Evolutionary conservation across 2,797 vertebrate genomes (phyloP), one percentile per base, ranked within the genome.

Genomic region (Novumbra hubbsi): DNA sequence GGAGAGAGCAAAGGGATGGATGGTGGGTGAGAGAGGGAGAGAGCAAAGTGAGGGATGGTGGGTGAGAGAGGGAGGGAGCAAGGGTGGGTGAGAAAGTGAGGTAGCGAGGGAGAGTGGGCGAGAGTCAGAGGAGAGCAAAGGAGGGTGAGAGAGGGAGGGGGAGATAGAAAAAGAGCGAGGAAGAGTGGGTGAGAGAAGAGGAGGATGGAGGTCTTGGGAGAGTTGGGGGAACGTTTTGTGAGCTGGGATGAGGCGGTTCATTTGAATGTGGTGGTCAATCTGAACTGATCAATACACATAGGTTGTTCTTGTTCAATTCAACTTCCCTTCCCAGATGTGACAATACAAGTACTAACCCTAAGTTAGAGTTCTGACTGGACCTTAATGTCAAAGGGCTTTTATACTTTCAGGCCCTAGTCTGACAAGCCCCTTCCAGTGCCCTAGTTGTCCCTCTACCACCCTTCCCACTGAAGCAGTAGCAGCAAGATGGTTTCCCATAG

Each of bases 201-300:
- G 62, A 60, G 15, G 11, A 57, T 24, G 27, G 30, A 49, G 30
- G 45, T 57, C 38, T 50, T 71, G 62, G 73, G 50, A 62, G 15
- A 66, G 70, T 60, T 57, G 73, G 70, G 73, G 74, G 72, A 32
- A 74, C 14, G 49, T 71, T 75, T 77, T 71, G 57, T 72, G 76
- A 41, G 65, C 70, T 32, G 7, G 45, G 11, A n/a, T 17, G 9
- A 32, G 28, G 64, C 48, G 24, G 27, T 32, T 69, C 68, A 32
- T 16, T 17, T 63, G 15, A 15, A 30, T 32, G 30, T 65, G 16
- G n/a, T 5, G 21, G 27, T 17, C 32, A 7, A 16, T 28, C 63
- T 65, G 30, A 65, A 17, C 41, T 45, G 24, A 64, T 64, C 17
- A 64, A 28, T 15, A 15, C 6, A 16, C 27, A 63, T 16, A 30